Evolutionary conservation across 1,140 invertebrate genomes (phyloP), one percentile per base, ranked within the genome.

Genomic region (Myzus persicae): DNA sequence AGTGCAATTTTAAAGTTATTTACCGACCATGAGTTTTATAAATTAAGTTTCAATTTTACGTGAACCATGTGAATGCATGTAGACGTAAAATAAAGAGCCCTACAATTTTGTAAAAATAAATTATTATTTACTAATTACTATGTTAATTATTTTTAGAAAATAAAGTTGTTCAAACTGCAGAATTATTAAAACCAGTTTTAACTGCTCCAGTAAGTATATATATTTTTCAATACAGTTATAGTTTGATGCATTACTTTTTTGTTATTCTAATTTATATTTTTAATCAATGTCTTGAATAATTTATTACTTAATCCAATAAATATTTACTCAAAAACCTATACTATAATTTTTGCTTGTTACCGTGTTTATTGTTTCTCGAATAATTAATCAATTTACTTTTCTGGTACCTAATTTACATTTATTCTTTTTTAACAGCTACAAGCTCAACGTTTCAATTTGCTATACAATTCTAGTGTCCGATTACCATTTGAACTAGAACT

Each of bases 401-500:
- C 36, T 82, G 5, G 24, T n/a, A 18, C 59, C 8, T 82, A 82
- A 38, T 38, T 87, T 90, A 26, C 31, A 91, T 24, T 91, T 81
- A 8, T 36, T 44, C 5, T 82, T 92, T 92, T 48, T 46, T 82
- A n/a, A 38, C 20, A 93, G 91, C 46, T 93, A 31, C 91, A 93
- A 93, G 46, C 48, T 40, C 67, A 93, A 42, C 36, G 91, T 1
- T 84, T 84, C 38, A 93, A 44, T 24, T 42, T 93, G 24, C 85
- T 85, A 85, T 85, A 93, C 22, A 38, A 54, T 85, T 46, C 46
- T 51, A 93, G 22, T 84, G 46, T 93, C 31, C 81, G 91, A 18
- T 31, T 93, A 31, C 91, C 91, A 93, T 93, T 93, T 93, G 91
- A 93, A 93, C 2, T 84, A 54, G 2, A 84, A n/a, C 42, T 85